Percentiles rank a stretch among this genome's conserved stretches.
Conservation (phyloP, 1,140 invertebrate species). For the Drosophila triauraria region DNA sequence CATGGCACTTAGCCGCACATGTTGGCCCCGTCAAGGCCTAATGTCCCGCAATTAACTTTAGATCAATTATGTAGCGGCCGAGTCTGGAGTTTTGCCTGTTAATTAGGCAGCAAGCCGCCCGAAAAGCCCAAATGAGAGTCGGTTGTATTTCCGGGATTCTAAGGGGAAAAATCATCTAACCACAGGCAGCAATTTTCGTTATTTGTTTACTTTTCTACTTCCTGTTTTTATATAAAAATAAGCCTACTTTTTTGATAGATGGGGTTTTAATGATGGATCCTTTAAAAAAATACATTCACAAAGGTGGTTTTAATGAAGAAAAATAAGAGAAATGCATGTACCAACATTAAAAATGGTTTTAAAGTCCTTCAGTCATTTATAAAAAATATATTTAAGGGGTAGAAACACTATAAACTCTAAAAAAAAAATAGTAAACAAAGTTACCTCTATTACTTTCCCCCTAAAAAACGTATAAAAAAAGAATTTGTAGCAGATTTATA, state of each 20-base stretch:
- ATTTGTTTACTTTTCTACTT: not conserved
- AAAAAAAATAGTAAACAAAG: no score
- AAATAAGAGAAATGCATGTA: no score
- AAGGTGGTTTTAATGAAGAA: not conserved
- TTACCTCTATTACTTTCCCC: not conserved
- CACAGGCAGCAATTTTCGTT: not conserved
- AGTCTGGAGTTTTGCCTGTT: slow-evolving; percentile 23
- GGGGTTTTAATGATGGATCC: not conserved
- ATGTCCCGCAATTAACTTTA: slow-evolving; percentile 79
- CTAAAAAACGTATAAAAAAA: not conserved
- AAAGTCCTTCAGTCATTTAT: no score
- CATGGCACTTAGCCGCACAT: slow-evolving; percentile 73
- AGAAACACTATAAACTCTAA: not conserved
- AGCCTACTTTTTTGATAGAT: not conserved
- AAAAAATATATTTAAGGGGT: no score
- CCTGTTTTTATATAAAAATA: not conserved
- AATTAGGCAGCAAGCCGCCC: slow-evolving; percentile 44
- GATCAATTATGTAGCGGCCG: slow-evolving; percentile 64
- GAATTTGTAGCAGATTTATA: not conserved
- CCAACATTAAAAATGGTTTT: no score
- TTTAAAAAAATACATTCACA: not conserved
- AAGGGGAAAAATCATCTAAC: not conserved
- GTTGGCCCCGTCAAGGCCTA: slow-evolving; percentile 51
- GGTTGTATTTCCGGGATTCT: not conserved
- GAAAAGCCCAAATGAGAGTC: slow-evolving; percentile 19